These are phyloP conservation scores for Spinibarbus caldwelli DNA, from an alignment of 2,797 vertebrate species.

Conservation along the genomic window DNA sequence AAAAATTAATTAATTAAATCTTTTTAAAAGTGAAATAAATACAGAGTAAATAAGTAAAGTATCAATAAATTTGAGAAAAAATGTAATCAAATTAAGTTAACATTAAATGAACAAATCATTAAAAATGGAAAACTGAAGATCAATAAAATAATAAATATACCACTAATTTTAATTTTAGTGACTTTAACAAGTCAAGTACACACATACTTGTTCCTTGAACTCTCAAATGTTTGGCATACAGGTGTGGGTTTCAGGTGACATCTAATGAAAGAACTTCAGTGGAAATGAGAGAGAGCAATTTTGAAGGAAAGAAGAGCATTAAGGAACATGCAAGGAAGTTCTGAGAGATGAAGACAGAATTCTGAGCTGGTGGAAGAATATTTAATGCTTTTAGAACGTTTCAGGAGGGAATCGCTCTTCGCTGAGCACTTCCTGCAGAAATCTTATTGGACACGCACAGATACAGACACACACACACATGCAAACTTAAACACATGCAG, in stretches of 20 bases:
- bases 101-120: not conserved
- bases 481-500: conserved; percentile 4
- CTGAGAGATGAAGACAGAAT: conserved; percentile 29
- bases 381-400: conserved; percentile 40
- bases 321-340: conserved; percentile 41
- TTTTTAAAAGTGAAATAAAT: no score
- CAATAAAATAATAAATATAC: not conserved
- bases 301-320: conserved; percentile 28
- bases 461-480: conserved; percentile 19
- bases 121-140: no score
- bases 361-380: conserved; percentile 40
- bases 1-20: not conserved
- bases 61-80: not conserved
- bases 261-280: conserved; percentile 58
- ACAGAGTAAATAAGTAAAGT: not conserved
- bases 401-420: conserved; percentile 38
- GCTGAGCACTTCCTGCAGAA: conserved; percentile 48
- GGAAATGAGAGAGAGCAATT: conserved; percentile 44
- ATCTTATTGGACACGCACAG: conserved; percentile 48
- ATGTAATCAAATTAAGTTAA: not conserved
- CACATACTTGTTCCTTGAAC: not conserved
- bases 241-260: conserved; percentile 48
- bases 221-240: conserved; percentile 41
- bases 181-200: not conserved
- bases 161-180: not conserved